Evolutionary conservation across 2,113 vertebrate species (phyloP).

Genomic region (Centrocercus urophasianus): DNA sequence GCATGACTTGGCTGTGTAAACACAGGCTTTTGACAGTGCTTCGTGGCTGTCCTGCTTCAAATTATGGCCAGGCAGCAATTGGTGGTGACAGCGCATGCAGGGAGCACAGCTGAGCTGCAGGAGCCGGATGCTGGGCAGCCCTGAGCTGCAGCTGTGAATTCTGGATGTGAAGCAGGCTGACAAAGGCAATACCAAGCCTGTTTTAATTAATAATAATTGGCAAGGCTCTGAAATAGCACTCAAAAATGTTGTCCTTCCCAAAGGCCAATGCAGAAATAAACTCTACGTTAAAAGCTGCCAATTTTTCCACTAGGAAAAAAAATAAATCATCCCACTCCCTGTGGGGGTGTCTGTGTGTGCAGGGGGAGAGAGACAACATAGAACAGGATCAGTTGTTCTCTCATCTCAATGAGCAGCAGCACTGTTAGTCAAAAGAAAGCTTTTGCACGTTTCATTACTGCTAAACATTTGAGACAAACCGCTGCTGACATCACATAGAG

Average conservation of each 20-base stretch:
- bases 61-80: background rate
- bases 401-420: background rate
- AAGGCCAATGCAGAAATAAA: background rate
- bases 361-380: background rate
- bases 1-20: background rate
- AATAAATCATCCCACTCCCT: background rate
- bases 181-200: background rate
- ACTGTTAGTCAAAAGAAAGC: background rate
- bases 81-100: background rate
- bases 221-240: background rate
- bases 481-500: background rate
- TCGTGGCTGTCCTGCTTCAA: background rate
- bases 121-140: background rate
- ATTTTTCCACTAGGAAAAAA: background rate
- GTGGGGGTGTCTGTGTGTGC: background rate
- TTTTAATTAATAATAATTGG: background rate
- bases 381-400: background rate
- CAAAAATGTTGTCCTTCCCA: background rate
- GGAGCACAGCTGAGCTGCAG: background rate
- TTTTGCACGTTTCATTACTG: background rate
- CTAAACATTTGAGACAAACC: slow-evolving; percentile 5
- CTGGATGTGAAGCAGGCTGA: background rate
- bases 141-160: background rate
- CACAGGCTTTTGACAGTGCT: background rate
- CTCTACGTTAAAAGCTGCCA: background rate